These are phyloP conservation scores for Nasonovia ribisnigri DNA, from an alignment of 2,888 invertebrate species.

Conservation along the genomic window DNA sequence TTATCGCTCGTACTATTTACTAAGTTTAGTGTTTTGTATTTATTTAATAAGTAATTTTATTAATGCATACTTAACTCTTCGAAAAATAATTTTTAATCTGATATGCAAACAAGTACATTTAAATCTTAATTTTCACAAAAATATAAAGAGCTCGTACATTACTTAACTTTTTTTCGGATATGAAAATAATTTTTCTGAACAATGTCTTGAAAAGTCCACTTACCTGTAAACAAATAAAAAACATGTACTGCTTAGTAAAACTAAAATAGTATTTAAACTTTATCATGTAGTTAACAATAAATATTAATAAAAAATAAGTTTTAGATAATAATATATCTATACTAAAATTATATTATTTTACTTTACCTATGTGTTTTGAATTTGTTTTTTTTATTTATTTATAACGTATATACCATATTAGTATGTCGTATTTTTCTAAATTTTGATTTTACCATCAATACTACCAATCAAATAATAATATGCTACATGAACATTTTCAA, in stretches of 20 bases:
- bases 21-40: not conserved
- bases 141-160: not conserved
- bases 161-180: not conserved
- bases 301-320: not conserved
- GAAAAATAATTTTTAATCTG: not conserved
- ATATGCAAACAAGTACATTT: not conserved
- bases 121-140: not conserved
- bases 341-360: not conserved
- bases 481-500: not conserved
- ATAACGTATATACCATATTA: not conserved
- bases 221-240: slow-evolving; percentile 27
- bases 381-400: not conserved
- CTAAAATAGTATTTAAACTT: not conserved
- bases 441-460: not conserved
- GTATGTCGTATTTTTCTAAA: not conserved
- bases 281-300: not conserved
- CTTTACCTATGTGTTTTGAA: not conserved
- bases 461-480: not conserved
- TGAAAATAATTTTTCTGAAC: not conserved
- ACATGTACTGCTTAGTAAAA: not conserved
- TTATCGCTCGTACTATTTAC: not conserved
- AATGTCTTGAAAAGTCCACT: not conserved
- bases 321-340: not conserved
- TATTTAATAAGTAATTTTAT: not conserved
- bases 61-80: not conserved